Evolutionary conservation across 2,888 invertebrate genomes (phyloP), one percentile per base, ranked within the genome.

Genomic region (Exephanes ischioxanthus): DNA sequence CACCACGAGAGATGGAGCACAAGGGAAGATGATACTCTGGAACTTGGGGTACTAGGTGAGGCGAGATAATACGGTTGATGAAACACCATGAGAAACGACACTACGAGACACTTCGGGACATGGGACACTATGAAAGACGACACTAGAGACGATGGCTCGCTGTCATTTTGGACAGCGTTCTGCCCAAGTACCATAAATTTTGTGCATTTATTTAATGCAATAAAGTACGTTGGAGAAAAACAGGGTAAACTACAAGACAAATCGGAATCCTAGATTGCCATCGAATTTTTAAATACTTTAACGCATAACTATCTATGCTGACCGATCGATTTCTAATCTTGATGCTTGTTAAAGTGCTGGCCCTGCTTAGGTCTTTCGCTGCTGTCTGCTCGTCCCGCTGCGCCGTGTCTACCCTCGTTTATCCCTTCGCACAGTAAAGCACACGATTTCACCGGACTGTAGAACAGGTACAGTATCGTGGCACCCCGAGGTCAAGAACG

Each of bases 281-380:
- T 33, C 33, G 68, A 55, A 68, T 78, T 78, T 16, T 11, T 22
- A 22, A 30, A 48, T 61, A 48, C 16, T 30, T 48, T 5, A 33
- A 26, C 48, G 48, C 70, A 9, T 9, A 4, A 51, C 48, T 71
- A 33, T 63, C 33, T 14, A 61, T 58, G 48, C n/a, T 16, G 30
- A 51, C 53, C 48, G 58, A 84, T 84, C 67, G 80, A 72, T 72
- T 76, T 58, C 19, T 84, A 84, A 84, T 84, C 84, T 84, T 80
- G 84, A 84, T 84, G 58, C 80, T 84, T 33, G 76, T 84, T 84
- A 80, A 72, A 58, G 55, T 48, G 51, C 37, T 41, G 70, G 67
- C 73, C 73, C 79, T 75, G 78, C 41, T 67, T 53, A 30, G 26
- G 55, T 45, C 66, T 51, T 55, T 11, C 16, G 67, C 26, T 37